Evolutionary conservation across 2,888 invertebrate genomes (phyloP).

Genomic region (Eueremaeus valkanovi): DNA sequence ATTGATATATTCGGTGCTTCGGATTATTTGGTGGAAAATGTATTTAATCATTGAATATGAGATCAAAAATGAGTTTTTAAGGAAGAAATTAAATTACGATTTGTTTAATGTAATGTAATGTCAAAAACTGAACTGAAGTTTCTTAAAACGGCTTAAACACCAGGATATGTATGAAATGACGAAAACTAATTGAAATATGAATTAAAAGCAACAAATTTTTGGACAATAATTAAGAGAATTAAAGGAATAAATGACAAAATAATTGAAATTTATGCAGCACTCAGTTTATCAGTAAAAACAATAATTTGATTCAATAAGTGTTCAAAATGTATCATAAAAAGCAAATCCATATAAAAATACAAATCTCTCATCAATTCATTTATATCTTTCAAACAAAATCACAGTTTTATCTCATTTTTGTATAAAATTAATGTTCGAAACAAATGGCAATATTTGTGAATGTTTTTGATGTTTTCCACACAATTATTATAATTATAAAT

Average conservation of each 20-base stretch:
- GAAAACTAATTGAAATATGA: background rate
- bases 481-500: background rate
- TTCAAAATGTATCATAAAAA: conserved; percentile 27
- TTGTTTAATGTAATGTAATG: background rate
- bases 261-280: background rate
- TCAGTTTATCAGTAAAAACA: background rate
- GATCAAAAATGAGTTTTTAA: conserved; percentile 13
- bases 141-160: background rate
- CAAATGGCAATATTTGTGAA: conserved; percentile 35
- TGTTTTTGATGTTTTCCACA: conserved; percentile 31
- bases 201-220: background rate
- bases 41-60: conserved; percentile 22
- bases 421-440: conserved; percentile 26
- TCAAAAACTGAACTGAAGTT: background rate
- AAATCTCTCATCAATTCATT: conserved; percentile 17
- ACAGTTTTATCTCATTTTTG: conserved; percentile 23
- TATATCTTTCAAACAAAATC: background rate
- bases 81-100: background rate
- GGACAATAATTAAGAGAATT: background rate
- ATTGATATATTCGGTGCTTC: conserved; percentile 32
- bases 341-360: conserved; percentile 6
- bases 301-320: background rate
- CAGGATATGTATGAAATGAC: background rate
- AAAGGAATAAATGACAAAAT: background rate
- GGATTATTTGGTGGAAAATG: conserved; percentile 8